phyloP scores from a whole-genome alignment of 2,113 vertebrate genomes.

The Psettodes erumei region DNA sequence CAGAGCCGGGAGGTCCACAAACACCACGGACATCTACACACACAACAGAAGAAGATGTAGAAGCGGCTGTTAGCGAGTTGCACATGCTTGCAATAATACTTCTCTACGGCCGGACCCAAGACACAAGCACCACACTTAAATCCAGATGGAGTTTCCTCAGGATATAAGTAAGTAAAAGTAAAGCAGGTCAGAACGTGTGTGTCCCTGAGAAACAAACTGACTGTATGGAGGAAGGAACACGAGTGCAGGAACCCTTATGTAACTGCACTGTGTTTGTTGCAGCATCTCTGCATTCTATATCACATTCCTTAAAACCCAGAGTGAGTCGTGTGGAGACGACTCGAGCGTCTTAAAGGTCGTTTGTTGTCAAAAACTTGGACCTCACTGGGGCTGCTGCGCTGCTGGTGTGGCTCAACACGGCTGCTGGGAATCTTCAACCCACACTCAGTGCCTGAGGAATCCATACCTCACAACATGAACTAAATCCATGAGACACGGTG shows the following conservation, averaged over 20 bases:
- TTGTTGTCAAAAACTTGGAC: too few relatives aligned
- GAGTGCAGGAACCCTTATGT: conserved; percentile 20
- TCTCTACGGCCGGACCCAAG: neutral
- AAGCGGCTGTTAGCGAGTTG: neutral
- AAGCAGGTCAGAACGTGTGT: neutral
- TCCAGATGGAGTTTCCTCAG: too few relatives aligned
- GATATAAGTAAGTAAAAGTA: too few relatives aligned
- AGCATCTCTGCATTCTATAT: neutral
- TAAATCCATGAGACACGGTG: neutral
- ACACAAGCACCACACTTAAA: too few relatives aligned
- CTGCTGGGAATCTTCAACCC: too few relatives aligned
- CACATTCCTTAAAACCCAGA: neutral
- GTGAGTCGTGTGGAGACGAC: neutral
- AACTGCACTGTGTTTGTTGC: conserved; percentile 7
- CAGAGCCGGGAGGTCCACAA: conserved; percentile 87
- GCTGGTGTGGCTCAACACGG: too few relatives aligned
- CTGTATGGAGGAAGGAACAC: neutral
- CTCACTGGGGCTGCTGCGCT: too few relatives aligned
- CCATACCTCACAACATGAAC: neutral
- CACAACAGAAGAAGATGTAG: neutral
- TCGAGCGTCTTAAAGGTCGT: too few relatives aligned
- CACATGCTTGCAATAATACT: too few relatives aligned
- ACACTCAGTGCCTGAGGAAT: neutral
- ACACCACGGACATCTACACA: conserved; percentile 82
- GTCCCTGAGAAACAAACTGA: conserved; percentile 11